Percentiles rank a stretch among this genome's conserved stretches.
phyloP scores from a whole-genome alignment of 2,113 vertebrate species.

The Chionis minor region DNA sequence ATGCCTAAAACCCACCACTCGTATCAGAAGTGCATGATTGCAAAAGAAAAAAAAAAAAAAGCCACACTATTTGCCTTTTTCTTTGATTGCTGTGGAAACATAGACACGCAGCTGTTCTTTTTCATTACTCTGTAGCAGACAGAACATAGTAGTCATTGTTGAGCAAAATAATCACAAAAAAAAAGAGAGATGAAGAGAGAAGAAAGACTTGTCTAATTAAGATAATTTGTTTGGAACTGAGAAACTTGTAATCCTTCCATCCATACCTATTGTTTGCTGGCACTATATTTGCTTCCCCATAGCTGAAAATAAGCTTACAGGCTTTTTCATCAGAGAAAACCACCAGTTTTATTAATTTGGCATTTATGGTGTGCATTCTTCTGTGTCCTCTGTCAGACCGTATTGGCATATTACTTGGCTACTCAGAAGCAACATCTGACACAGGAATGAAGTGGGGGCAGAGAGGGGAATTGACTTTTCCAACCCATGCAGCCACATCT shows the following conservation, averaged over 20 bases:
- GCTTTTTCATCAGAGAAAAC: constrained; percentile 18
- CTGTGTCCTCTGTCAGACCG: neutral
- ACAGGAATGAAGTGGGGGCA: neutral
- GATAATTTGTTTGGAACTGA: constrained; percentile 58
- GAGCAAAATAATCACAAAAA: constrained; percentile 49
- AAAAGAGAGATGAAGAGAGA: neutral
- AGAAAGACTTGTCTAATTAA: constrained; percentile 46
- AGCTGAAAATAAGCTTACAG: constrained; percentile 26
- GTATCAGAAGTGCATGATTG: neutral
- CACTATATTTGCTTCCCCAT: neutral
- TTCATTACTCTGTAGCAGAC: neutral
- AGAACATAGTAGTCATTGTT: constrained; percentile 4
- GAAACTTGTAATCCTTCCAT: constrained; percentile 35
- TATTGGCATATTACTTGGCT: neutral
- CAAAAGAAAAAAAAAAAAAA: neutral
- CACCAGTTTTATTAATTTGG: constrained; percentile 11
- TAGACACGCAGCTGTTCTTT: constrained; percentile 18
- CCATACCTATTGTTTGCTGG: neutral
- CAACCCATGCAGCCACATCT: neutral
- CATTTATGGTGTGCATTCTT: constrained; percentile 8
- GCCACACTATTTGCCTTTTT: neutral
- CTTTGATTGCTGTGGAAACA: neutral
- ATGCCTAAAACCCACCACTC: neutral
- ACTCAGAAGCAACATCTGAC: neutral
- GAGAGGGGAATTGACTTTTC: constrained; percentile 24